Base-by-base conservation (phyloP, 1,140 invertebrate genomes). In the Heterodera schachtii region DNA sequence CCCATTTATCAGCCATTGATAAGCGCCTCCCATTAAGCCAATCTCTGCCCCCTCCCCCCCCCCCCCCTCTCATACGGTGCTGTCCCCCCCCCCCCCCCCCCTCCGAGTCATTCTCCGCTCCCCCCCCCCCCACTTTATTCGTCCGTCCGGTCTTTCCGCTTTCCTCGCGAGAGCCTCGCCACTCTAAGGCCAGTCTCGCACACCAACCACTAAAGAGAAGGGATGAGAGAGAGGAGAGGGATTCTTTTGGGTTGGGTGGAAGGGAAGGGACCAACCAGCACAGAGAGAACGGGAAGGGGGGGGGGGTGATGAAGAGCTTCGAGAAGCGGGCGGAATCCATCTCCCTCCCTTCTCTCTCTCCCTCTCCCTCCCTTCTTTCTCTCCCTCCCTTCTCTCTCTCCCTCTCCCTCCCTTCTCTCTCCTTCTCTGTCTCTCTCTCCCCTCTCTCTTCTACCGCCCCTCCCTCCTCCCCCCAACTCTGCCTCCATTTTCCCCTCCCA, bases 231-330 rank as follows among this genome's bases (percentile, higher is more conserved):
- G 31, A 41, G 21, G 57, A 31, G 31, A 31, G 31, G 31, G 31
- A 31, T 31, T 31, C 31, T 60, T 16, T 60, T 60, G 11, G 9
- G 57, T 11, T 60, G 13, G 69, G 44, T 11, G 44, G n/a, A n/a
- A 9, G 19, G 2, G n/a, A 21, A n/a, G 67, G 67, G 69, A 71
- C 69, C 69, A 71, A 71, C 69, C 69, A 71, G 44, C 69, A 60
- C 57, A 60, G 57, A 60, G 57, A 19, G 57, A 19, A 60, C 2
- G 57, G 57, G 57, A 19, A 19, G 57, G 57, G 49, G 57, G 57
- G 3, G 3, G 21, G 69, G 9, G 69, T 71, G 69, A 71, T 71
- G 69, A 71, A 71, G 69, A 71, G 69, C 69, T 71, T 71, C 31
- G 21, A 11, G 3, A n/a, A 46, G 21, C 31, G 69, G 13, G 69